Percentiles rank a stretch among this genome's conserved stretches.
phyloP scores from a whole-genome alignment of 2,797 vertebrate genomes.

The Myotis myotis region DNA sequence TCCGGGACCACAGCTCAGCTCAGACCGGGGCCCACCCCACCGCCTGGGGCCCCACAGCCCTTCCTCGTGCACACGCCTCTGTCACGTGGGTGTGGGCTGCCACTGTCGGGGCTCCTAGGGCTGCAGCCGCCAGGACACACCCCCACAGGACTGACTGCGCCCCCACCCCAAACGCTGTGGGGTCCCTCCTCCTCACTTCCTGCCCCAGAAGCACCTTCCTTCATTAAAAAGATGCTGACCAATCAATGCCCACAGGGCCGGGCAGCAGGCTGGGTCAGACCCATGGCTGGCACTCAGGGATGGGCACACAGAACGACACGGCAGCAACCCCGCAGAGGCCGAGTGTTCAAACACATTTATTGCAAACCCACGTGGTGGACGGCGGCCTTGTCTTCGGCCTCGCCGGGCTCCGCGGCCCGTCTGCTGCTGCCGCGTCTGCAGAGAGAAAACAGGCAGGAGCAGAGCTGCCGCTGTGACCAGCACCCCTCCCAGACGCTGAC shows the following conservation, averaged over 20 bases:
- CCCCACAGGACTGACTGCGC: neutral
- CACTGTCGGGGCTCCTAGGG: too few species aligned
- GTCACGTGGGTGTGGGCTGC: too few species aligned
- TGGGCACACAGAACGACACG: neutral
- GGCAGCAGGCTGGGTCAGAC: neutral
- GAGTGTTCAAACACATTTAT: conserved; percentile 73
- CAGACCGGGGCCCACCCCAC: neutral
- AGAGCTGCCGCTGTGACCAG: fast-evolving
- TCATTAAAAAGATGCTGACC: neutral
- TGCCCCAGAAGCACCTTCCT: neutral
- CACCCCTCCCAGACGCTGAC: neutral
- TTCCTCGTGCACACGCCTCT: neutral
- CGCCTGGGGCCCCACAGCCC: neutral
- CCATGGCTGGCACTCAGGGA: neutral
- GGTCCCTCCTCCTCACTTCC: neutral
- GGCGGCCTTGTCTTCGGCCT: conserved; percentile 49
- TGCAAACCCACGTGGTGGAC: conserved; percentile 62
- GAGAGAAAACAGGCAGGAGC: conserved; percentile 67
- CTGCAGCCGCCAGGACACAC: neutral
- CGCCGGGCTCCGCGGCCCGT: conserved; percentile 41
- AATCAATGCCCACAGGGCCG: neutral
- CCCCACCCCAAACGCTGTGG: neutral
- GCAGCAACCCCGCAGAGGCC: conserved; percentile 3
- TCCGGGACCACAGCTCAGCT: neutral
- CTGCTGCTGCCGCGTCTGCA: conserved; percentile 52